A percentile compares a stretch with the other conserved stretches of the same genome.
Conservation (phyloP, 64 coral and sea anemone species). For the Anthopleura sola region DNA sequence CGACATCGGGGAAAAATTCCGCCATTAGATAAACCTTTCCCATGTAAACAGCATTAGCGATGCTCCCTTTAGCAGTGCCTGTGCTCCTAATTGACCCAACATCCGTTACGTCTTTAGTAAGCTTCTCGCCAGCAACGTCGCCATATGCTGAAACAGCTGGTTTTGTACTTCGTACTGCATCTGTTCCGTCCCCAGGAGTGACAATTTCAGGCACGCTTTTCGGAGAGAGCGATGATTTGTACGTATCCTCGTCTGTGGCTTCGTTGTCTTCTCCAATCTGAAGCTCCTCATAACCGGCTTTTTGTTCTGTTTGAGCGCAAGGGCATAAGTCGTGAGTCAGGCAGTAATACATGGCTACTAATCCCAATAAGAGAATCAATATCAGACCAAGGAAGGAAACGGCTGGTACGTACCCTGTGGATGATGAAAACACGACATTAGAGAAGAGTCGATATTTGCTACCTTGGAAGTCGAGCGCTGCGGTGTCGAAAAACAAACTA, state of each 20-base stretch:
- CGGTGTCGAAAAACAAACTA: not conserved
- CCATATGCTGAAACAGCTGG: constrained; percentile 57
- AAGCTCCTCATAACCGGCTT: constrained; percentile 78
- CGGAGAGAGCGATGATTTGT: not conserved
- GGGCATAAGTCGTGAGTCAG: constrained; percentile 76
- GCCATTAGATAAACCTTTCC: constrained; percentile 57
- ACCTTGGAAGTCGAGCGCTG: not conserved
- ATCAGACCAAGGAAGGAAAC: constrained; percentile 70
- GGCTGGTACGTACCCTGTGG: constrained; percentile 79
- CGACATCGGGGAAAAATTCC: constrained; percentile 62
- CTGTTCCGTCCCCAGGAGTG: not conserved
- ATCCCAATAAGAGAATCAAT: constrained; percentile 51
- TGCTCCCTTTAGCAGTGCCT: not conserved
- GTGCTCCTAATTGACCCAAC: constrained; percentile 16
- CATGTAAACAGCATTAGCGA: constrained; percentile 6
- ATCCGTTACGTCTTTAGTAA: not conserved
- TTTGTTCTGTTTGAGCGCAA: constrained; percentile 68
- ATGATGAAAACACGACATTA: constrained; percentile 1
- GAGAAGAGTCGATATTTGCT: not conserved
- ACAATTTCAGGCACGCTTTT: not conserved
- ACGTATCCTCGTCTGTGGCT: not conserved
- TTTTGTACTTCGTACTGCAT: not conserved
- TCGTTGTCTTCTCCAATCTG: constrained; percentile 29
- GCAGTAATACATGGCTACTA: constrained; percentile 84
- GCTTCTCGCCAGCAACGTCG: constrained; percentile 29